phyloP scores from a whole-genome alignment of 2,888 invertebrate genomes.

The Serrognathus titanus region DNA sequence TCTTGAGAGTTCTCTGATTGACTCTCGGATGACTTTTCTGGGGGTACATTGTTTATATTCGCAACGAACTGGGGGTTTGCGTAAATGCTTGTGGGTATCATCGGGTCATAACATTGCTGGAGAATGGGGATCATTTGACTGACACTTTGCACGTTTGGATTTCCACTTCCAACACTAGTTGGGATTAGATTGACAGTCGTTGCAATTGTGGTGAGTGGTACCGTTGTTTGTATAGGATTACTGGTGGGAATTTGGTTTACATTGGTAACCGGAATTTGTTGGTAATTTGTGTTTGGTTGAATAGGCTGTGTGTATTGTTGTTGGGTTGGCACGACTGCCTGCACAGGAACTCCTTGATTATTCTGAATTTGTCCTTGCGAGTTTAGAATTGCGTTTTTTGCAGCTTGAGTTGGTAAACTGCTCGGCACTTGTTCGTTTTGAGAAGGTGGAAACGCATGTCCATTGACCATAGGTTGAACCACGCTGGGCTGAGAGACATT shows the following conservation, averaged over 20 bases:
- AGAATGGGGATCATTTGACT: constrained; percentile 22
- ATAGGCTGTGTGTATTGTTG: constrained; percentile 12
- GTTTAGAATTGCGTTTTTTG: constrained; percentile 40
- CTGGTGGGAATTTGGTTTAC: constrained; percentile 13
- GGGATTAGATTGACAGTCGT: constrained; percentile 10
- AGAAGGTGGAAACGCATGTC: constrained; percentile 40
- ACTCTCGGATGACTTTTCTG: constrained; percentile 29
- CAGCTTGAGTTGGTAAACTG: constrained; percentile 41
- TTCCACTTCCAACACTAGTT: constrained; percentile 10
- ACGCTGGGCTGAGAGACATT: constrained; percentile 35
- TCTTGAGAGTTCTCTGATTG: constrained; percentile 15
- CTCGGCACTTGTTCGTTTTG: constrained; percentile 27
- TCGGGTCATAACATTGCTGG: background rate
- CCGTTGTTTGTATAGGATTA: constrained; percentile 5
- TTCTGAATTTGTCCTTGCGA: constrained; percentile 23
- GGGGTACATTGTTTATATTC: constrained; percentile 41
- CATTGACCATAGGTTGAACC: constrained; percentile 41
- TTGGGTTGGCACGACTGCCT: constrained; percentile 13
- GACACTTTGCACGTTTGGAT: constrained; percentile 16
- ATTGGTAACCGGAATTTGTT: constrained; percentile 5
- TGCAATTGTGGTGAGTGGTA: constrained; percentile 7
- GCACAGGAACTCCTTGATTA: constrained; percentile 20
- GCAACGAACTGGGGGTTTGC: constrained; percentile 45
- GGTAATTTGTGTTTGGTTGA: constrained; percentile 5
- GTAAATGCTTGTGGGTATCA: constrained; percentile 38